Evolutionary conservation across 1,140 invertebrate species (phyloP).

Genomic region (fruit fly (Drosophila melanogaster)): DNA sequence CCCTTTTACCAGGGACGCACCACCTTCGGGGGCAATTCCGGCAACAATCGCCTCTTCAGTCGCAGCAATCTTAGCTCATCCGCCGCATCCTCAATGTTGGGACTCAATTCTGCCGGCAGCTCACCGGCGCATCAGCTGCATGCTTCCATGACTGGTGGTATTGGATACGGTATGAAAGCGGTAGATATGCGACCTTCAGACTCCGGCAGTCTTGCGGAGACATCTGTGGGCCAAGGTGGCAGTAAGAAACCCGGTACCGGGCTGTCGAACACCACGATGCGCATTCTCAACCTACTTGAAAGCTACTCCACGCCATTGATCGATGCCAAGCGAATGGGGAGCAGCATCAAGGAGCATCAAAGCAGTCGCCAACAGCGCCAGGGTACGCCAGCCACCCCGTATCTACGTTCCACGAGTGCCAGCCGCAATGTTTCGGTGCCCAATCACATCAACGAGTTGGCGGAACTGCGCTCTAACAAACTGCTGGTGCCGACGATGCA

Average conservation of each 20-base stretch:
- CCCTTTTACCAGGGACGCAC: constrained; percentile 93
- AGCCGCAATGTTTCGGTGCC: background rate
- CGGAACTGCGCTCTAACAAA: constrained; percentile 8
- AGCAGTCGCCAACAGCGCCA: constrained; percentile 27
- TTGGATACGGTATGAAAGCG: constrained; percentile 54
- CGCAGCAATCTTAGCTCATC: constrained; percentile 43
- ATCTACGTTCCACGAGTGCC: background rate
- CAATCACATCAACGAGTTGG: background rate
- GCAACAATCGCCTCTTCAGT: constrained; percentile 85
- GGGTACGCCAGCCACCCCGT: constrained; percentile 7
- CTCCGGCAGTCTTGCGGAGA: background rate
- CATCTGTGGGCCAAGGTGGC: background rate
- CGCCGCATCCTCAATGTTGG: constrained; percentile 23
- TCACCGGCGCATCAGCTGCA: constrained; percentile 38
- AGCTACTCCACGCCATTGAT: constrained; percentile 90
- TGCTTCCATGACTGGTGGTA: background rate
- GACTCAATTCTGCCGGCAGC: constrained; percentile 42
- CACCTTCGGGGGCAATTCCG: constrained; percentile 91
- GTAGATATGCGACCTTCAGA: constrained; percentile 50
- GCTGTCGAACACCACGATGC: constrained; percentile 88
- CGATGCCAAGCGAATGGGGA: constrained; percentile 90
- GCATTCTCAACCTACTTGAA: constrained; percentile 90
- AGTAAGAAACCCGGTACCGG: background rate
- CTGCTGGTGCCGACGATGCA: constrained; percentile 58
- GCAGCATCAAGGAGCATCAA: constrained; percentile 64